Evolutionary conservation across 2,888 invertebrate genomes (phyloP), one percentile per base, ranked within the genome.

Genomic region (Diplolepis rosae): DNA sequence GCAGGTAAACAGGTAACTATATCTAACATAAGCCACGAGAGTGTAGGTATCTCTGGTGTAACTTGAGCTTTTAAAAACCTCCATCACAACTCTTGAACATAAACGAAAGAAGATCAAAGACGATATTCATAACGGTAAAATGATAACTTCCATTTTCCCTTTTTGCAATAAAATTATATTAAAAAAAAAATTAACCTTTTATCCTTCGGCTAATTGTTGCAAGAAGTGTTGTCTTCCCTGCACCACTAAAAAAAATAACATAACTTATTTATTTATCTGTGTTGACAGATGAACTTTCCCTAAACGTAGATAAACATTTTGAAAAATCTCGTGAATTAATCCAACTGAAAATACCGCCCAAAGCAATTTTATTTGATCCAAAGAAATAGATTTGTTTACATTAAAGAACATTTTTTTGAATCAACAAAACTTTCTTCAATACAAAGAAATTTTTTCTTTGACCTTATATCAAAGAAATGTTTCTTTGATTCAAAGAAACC

Each of bases 151-250:
- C 1, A n/a, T n/a, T 39, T n/a, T n/a, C n/a, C 32, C 30, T 48
- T 35, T 27, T 32, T 1, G 1, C 4, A 50, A n/a, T 22, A n/a
- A 27, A 65, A 42, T 39, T 11, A 52, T 39, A 65, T 61, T 39
- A 9, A 22, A 61, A 69, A 15, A 15, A 42, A 15, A 4, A n/a
- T 68, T 13, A 70, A 90, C 90, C 94, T 85, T 93, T 93, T 80
- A 94, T 91, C 71, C 94, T 91, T 77, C 93, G 92, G 79, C 94
- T 94, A 79, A 95, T 92, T 1, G 94, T 93, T 4, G 94, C 93
- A 9, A 95, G 87, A 1, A 95, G 88, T 51, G 94, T 94, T 42
- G 95, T 95, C 90, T 95, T 95, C 11, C 95, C 95, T 50, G 94
- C 92, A 52, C 95, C 95, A 90, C 95, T 95, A 82, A 83, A 90